These are phyloP conservation scores for Lycocerus yunnanus DNA, from an alignment of 2,888 invertebrate genomes.

Conservation along the genomic window DNA sequence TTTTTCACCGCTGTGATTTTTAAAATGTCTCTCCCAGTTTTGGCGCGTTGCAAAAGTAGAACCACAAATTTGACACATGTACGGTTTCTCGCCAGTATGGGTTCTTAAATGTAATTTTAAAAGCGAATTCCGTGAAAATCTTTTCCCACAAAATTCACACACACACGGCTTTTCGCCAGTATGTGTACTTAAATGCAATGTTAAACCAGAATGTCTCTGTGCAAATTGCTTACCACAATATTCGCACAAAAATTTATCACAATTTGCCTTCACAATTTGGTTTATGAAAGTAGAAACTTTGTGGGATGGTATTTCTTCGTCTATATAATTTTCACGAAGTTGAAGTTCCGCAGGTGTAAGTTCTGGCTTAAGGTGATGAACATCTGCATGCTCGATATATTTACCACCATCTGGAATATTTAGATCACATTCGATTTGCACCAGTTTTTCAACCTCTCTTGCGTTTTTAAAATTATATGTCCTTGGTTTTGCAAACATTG, in stretches of 20 bases:
- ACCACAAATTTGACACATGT: neutral
- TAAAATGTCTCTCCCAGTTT: neutral
- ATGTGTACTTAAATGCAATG: neutral
- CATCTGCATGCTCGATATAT: too few relatives aligned
- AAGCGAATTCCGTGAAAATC: neutral
- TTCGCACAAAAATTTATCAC: neutral
- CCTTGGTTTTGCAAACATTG: too few relatives aligned
- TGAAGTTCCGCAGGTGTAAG: neutral
- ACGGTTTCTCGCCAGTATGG: neutral
- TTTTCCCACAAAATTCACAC: neutral
- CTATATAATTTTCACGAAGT: neutral
- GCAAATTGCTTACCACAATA: neutral
- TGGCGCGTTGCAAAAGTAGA: neutral
- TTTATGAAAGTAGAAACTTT: neutral
- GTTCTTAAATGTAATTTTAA: neutral
- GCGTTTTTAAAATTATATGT: too few relatives aligned
- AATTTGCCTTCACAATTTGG: neutral
- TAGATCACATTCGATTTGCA: too few relatives aligned
- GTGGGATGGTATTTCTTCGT: neutral
- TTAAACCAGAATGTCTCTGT: neutral
- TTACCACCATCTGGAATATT: too few relatives aligned
- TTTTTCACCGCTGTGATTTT: neutral
- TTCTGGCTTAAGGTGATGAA: neutral
- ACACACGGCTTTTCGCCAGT: neutral
- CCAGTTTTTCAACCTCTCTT: too few relatives aligned